Base-by-base conservation (phyloP, 2,888 invertebrate species). In the Agriotes lineatus region DNA sequence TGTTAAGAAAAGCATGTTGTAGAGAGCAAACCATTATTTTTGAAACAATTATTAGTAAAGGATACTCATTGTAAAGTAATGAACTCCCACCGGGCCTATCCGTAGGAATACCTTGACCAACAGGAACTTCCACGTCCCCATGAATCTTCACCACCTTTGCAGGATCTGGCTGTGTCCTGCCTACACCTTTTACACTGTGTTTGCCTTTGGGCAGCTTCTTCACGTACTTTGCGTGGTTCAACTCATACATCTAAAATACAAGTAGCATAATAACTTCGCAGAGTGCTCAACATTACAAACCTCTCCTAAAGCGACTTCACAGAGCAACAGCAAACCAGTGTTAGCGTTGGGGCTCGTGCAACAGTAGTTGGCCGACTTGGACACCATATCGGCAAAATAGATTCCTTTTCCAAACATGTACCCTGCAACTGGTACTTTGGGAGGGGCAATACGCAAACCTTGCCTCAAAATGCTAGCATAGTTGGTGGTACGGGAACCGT, bases 331-430 rank as follows among this genome's bases (percentile, higher is more conserved):
- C 39, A 98, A 83, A 22, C 97, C 99, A n/a, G 90, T 89, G 0
- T 92, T 89, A 81, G 90, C 91, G 18, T 81, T 78, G 9, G 85
- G 86, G 74, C 86, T 90, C 1, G 97, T 93, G 80, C 89, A 90
- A 85, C 98, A 99, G 84, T 98, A 99, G 85, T 98, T 98, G 6
- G 98, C 98, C 0, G 97, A 97, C 83, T 99, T 99, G 5, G 96
- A 95, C 1, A 98, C 97, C 97, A 98, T 98, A 84, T 99, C 99
- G 7, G 98, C 98, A 85, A 99, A 98, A 85, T 97, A 97, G 65
- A 95, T 89, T 80, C 98, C 99, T 86, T 99, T 99, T 70, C 99
- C 99, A 84, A 99, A 99, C 99, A 99, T 99, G 85, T 95, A 95
- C 74, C 96, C 94, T 0, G 95, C 94, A 45, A 90, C 93, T 0